Evolutionary conservation across 2,113 vertebrate species (phyloP).

Genomic region (Ictalurus punctatus): DNA sequence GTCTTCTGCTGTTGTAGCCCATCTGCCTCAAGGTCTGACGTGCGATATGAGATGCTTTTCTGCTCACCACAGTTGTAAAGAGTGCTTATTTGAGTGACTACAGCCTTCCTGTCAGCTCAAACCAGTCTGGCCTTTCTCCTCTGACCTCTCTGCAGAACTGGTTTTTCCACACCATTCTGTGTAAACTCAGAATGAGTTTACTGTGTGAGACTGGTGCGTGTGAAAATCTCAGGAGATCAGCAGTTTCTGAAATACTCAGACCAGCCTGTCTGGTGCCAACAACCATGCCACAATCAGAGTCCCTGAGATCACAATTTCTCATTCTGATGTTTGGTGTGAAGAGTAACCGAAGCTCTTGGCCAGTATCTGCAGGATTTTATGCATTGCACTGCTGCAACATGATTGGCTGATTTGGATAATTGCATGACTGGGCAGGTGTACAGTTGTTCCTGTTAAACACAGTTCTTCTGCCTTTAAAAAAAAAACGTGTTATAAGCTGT

Average conservation of each 20-base stretch:
- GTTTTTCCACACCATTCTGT: too few species aligned
- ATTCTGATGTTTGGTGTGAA: not conserved
- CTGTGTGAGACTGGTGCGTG: too few species aligned
- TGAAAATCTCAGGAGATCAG: not conserved
- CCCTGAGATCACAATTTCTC: not conserved
- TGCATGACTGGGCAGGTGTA: not conserved
- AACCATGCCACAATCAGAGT: not conserved
- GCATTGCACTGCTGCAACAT: not conserved
- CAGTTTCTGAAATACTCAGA: not conserved
- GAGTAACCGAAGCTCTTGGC: not conserved
- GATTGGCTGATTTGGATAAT: not conserved
- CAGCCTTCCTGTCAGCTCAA: not conserved
- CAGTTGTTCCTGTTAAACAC: too few species aligned
- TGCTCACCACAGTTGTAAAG: not conserved
- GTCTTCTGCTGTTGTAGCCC: not conserved
- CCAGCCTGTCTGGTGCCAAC: too few species aligned
- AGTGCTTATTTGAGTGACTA: not conserved
- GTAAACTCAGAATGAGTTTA: too few species aligned
- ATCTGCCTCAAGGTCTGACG: too few species aligned
- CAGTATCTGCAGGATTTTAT: not conserved
- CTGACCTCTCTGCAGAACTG: not conserved
- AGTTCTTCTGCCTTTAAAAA: not conserved
- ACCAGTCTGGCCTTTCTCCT: not conserved
- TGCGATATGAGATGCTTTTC: not conserved
- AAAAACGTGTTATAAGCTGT: not conserved